Base-by-base conservation (phyloP, 2,113 vertebrate genomes). In the Nyctibius bracteatus region DNA sequence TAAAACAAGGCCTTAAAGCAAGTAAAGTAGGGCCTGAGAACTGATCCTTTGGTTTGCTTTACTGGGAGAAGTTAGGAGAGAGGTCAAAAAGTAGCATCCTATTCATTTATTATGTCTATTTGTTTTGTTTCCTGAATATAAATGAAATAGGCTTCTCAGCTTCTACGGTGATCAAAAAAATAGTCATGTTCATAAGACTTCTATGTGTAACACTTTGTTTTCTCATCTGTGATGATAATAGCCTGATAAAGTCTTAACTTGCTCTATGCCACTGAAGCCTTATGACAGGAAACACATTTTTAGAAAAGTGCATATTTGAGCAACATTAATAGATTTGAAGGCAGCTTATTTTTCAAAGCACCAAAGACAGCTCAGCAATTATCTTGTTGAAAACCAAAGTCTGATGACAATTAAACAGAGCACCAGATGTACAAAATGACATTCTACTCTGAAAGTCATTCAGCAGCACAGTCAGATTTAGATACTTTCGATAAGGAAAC, bases 301-400 rank as follows among this genome's bases (percentile, higher is more conserved):
- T 57, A 84, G 66, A 72, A 46, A 68, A 92, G 61, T 23, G n/a
- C 61, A 17, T 68, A 65, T 86, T 87, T 86, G 49, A 89, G 44
- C 35, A 91, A 79, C 46, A 66, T 71, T 81, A 86, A 88, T 79
- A 91, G 89, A 93, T 81, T 75, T 93, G 88, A 94, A 92, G 83
- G 79, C 73, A 81, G 82, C 86, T 92, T 96, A 58, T 57, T 95
- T 97, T 92, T 94, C 90, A 89, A 93, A 94, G 92, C 61, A 39
- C 78, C 52, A 44, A 92, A 81, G 81, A 93, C 88, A 93, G 88
- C 88, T 94, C 78, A 59, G 81, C 61, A 95, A 94, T 93, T 94
- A 95, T 86, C 68, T 65, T 54, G 73, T 84, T 95, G 88, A 86
- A 92, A 93, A 61, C 80, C 43, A 3, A 75, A 79, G 46, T 13